Evolutionary conservation across 1,140 invertebrate species (phyloP), one percentile per base, ranked within the genome.

Genomic region (Trichonephila clavipes): DNA sequence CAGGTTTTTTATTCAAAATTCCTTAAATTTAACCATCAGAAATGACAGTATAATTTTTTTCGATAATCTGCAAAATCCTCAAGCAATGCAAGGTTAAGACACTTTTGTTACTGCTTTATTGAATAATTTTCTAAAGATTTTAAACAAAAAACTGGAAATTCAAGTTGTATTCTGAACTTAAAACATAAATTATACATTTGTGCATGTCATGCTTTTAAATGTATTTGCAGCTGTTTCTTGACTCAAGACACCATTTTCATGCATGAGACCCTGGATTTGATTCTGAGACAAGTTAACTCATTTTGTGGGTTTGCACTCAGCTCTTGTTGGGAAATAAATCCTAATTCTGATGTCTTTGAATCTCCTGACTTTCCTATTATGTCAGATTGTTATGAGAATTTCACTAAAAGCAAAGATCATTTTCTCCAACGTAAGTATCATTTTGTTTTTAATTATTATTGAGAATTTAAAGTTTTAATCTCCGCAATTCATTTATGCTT

Each of bases 341-440:
- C 21, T 6, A 4, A 19, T 5, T 81, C 86, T 21, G 24, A 51
- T 10, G 24, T 24, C 34, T 88, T 86, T 64, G 92, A 93, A 51
- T 59, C 85, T 19, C 40, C 85, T n/a, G 58, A 40, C 19, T 93
- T 88, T 28, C 34, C 24, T 8, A 21, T 62, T 18, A 24, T 93
- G 28, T 81, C 44, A 19, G 24, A 82, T 10, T 69, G 51, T 21
- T 88, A 61, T 64, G 16, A 61, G 2, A 28, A 16, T 6, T 93
- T 88, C 58, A 88, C 72, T 34, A 77, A 88, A 44, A 82, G 51
- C 51, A 66, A 81, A 82, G 66, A 62, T 16, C n/a, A 21, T 0
- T 93, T 93, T 51, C 82, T 44, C 8, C 40, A 93, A 62, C 28
- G 92, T 93, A n/a, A 93, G 92, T 93, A 59, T 51, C 58, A 18